Evolutionary conservation across 2,113 vertebrate genomes (phyloP), one percentile per base, ranked within the genome.

Genomic region (Theristicus caerulescens): DNA sequence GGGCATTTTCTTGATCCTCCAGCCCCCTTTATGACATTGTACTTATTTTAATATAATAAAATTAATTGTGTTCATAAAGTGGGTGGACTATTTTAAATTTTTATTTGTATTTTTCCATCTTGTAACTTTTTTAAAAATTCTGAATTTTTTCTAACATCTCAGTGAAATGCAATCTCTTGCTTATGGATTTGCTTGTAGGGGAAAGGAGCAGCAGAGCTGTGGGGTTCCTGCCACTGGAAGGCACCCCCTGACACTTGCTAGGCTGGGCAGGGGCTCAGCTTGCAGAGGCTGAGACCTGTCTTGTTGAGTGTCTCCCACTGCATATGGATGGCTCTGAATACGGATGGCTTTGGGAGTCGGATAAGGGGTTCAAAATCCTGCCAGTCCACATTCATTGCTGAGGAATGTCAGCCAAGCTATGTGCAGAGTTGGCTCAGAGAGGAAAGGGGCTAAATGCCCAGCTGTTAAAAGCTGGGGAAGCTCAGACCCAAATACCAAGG

Each of bases 241-340:
- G 12, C 32, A 36, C 1, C 5, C 8, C 8, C 9, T 0, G 4
- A 5, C 3, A 14, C 4, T 84, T 61, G 8, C 14, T 64, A 32
- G 18, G 12, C 21, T 71, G 32, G 26, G 9, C 21, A 74, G 46
- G 4, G 31, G 3, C 36, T 69, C 34, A 42, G 32, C 16, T n/a
- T 82, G 52, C 65, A 55, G 47, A 32, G 27, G 7, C 25, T 51
- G 52, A 40, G 36, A 26, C 15, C 8, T 38, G 8, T 40, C 12
- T 57, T 34, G 4, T 22, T 81, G 6, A 47, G 15, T 26, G 32
- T 34, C 46, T 4, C 24, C 10, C 54, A 40, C 15, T 61, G 47
- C 34, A 34, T 51, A 46, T 8, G 24, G 26, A 12, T 51, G 7
- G 12, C 20, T 69, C 13, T 81, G 73, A 40, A 54, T 61, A 52